These are phyloP conservation scores for western clawed frog (Xenopus tropicalis) DNA, from an alignment of 2,113 vertebrate genomes.

Conservation along the genomic window UCB_Xtro_10.0 CM004449.2:116770001-116770500, in stretches of 20 bases:
- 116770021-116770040: too few relatives aligned
- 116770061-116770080: too few relatives aligned
- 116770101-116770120: too few relatives aligned
- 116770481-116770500: conserved; percentile 17
- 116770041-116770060: too few relatives aligned
- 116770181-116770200: too few relatives aligned
- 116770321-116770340: conserved; percentile 34
- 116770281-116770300: conserved; percentile 30
- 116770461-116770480: conserved; percentile 21
- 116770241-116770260: conserved; percentile 38
- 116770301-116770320: conserved; percentile 41
- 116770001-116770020: too few relatives aligned
- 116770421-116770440: conserved; percentile 1
- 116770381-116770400: conserved; percentile 14
- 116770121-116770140: too few relatives aligned
- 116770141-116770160: too few relatives aligned
- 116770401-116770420: conserved; percentile 17
- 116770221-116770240: conserved; percentile 16
- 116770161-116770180: too few relatives aligned
- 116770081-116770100: too few relatives aligned
- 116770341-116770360: conserved; percentile 20
- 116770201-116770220: too few relatives aligned
- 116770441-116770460: conserved; percentile 18
- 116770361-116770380: conserved; percentile 21
- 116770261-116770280: conserved; percentile 30